Evolutionary conservation across 2,888 invertebrate genomes (phyloP), one percentile per base, ranked within the genome.

Genomic region (Tyria jacobaeae): DNA sequence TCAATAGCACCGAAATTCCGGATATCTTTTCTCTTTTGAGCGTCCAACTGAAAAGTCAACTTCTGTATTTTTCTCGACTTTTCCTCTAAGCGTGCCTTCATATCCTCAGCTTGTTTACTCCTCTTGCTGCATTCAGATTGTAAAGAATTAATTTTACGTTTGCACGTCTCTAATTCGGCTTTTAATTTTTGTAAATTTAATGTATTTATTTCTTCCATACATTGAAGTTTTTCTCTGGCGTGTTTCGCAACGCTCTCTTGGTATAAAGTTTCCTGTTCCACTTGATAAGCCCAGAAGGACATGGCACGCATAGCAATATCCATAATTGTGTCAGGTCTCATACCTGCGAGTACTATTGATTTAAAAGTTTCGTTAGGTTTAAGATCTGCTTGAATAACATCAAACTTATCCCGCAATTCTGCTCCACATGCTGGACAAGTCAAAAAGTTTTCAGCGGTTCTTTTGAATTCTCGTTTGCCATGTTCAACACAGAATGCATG

Each of bases 401-500:
- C 94, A 73, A 94, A 94, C 80, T 94, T 94, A 70, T 93, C 94
- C 58, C 89, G 84, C 54, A 94, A 75, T 76, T 94, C 93, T 47
- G 87, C 90, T 44, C 91, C 92, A 75, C 94, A 94, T 49, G 94
- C 94, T 27, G 94, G 93, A 79, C 94, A 94, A 17, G 87, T 90
- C 55, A 94, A 71, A 25, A 85, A 84, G 73, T 94, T 94, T 74
- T 92, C 92, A 60, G 88, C 79, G 66, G 89, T 92, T 71, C 91
- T 85, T 79, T 87, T 91, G 68, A 94, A 93, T 79, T 94, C 93
- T 61, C 84, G 87, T 82, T 93, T 92, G 9, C 94, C 94, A 69
- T 94, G 94, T 73, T 94, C 94, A 48, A 89, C 87, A 72, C 94
- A 94, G 86, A 94, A 94, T 69, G 94, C 94, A 76, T 94, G 94